A percentile compares a stretch with the other conserved stretches of the same genome.
Conservation (phyloP, 1,140 invertebrate species). For the Drosophila sp. region DNA sequence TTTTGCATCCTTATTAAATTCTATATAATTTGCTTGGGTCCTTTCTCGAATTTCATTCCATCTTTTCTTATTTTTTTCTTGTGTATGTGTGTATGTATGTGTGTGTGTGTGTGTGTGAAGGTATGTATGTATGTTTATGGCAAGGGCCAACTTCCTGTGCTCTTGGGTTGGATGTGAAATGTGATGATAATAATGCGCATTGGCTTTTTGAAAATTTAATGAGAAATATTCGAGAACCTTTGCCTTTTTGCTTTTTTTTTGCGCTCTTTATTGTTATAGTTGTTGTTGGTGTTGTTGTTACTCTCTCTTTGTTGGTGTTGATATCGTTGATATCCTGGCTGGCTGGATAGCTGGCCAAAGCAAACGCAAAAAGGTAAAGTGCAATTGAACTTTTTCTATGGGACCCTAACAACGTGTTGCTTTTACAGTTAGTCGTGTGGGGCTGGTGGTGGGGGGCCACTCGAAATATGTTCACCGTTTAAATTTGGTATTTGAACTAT, state of each 20-base stretch:
- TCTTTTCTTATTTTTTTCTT: not conserved
- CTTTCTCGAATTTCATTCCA: conserved; percentile 1
- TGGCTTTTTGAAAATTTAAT: conserved; percentile 41
- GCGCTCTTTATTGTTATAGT: conserved; percentile 24
- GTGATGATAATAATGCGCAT: conserved; percentile 31
- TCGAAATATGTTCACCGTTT: not conserved
- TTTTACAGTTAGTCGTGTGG: not conserved
- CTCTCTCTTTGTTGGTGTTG: conserved; percentile 6
- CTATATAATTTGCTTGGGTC: not conserved
- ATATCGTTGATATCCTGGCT: conserved; percentile 62
- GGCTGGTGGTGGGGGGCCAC: not conserved
- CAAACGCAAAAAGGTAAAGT: conserved; percentile 63
- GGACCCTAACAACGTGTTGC: conserved; percentile 57
- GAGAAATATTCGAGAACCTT: conserved; percentile 39
- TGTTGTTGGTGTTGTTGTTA: not conserved
- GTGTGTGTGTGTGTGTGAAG: not conserved
- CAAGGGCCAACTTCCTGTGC: conserved; percentile 4
- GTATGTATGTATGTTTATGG: not conserved
- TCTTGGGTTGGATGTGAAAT: conserved; percentile 29
- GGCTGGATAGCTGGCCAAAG: conserved; percentile 19
- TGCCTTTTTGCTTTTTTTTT: not conserved
- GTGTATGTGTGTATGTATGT: not conserved
- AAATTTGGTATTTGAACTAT: conserved; percentile 3
- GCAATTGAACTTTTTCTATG: conserved; percentile 72
- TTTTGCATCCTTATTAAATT: conserved; percentile 4